phyloP scores from a whole-genome alignment of 2,797 vertebrate genomes.

The Siniperca obscura region DNA sequence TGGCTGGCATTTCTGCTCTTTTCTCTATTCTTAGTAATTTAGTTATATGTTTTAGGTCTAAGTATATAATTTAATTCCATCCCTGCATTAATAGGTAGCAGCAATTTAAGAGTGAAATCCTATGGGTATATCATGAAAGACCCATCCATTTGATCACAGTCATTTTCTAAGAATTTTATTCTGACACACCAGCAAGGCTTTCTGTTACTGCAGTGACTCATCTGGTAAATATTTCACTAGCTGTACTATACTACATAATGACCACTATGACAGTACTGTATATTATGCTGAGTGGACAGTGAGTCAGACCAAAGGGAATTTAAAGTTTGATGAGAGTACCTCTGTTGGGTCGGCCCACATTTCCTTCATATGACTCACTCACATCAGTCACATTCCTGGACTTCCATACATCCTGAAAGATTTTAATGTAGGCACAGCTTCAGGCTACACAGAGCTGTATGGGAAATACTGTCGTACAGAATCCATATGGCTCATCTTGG shows the following conservation, averaged over 20 bases:
- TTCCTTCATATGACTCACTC: constrained; percentile 73
- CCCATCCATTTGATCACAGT: constrained; percentile 31
- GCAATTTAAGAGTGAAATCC: constrained; percentile 2
- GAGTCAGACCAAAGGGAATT: constrained; percentile 73
- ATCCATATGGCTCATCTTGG: background rate
- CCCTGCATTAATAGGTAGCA: background rate
- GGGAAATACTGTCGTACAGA: constrained; percentile 31
- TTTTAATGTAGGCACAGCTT: constrained; percentile 45
- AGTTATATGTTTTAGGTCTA: constrained; percentile 16
- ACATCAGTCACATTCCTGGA: constrained; percentile 71
- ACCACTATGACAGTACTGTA: constrained; percentile 21
- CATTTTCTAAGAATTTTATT: constrained; percentile 50
- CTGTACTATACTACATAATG: constrained; percentile 29
- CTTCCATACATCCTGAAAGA: constrained; percentile 62
- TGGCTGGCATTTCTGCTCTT: background rate
- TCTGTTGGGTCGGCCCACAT: constrained; percentile 38
- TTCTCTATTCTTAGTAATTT: constrained; percentile 14
- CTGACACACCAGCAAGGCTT: constrained; percentile 44
- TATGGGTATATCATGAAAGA: background rate
- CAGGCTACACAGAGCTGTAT: constrained; percentile 24
- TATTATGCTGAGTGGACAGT: constrained; percentile 74
- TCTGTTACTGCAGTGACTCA: constrained; percentile 63
- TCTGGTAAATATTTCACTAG: constrained; percentile 49
- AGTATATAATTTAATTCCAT: constrained; percentile 22
- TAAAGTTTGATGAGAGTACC: constrained; percentile 41